A percentile compares a stretch with the other conserved stretches of the same genome.
phyloP scores from a whole-genome alignment of 2,797 vertebrate genomes.

The Crenuchus spilurus region DNA sequence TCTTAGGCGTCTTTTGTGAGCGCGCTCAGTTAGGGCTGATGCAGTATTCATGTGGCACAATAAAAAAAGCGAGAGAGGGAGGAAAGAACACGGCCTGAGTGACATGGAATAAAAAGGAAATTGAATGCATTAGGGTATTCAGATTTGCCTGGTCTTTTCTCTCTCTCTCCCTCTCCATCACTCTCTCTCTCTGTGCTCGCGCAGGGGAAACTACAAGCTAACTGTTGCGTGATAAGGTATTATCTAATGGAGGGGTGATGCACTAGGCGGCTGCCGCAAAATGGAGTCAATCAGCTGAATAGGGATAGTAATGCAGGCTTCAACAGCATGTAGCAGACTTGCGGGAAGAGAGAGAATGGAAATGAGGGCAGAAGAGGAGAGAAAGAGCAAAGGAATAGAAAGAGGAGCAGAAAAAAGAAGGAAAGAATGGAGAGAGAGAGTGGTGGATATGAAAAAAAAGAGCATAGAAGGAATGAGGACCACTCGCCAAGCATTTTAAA shows the following conservation, averaged over 20 bases:
- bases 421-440: neutral
- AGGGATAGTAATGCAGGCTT: slow-evolving; percentile 66
- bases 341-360: slow-evolving; percentile 40
- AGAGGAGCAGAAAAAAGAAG: slow-evolving; percentile 39
- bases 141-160: slow-evolving; percentile 60
- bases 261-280: slow-evolving; percentile 65
- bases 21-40: slow-evolving; percentile 57
- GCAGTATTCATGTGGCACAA: slow-evolving; percentile 67
- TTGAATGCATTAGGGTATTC: slow-evolving; percentile 67
- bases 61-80: slow-evolving; percentile 48
- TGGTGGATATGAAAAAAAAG: slow-evolving; percentile 30
- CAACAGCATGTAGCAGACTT: slow-evolving; percentile 63
- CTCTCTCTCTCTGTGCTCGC: slow-evolving; percentile 22
- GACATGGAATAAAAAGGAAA: slow-evolving; percentile 56
- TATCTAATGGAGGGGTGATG: slow-evolving; percentile 64
- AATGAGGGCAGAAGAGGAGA: slow-evolving; percentile 39
- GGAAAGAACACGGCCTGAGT: slow-evolving; percentile 60
- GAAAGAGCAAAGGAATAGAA: neutral
- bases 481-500: slow-evolving; percentile 74
- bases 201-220: slow-evolving; percentile 57
- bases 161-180: neutral
- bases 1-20: slow-evolving; percentile 61
- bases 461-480: slow-evolving; percentile 49
- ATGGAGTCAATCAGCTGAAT: slow-evolving; percentile 78
- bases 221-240: slow-evolving; percentile 64